A percentile compares a stretch with the other conserved stretches of the same genome.
Conservation (phyloP, 2,113 vertebrate species). For the Macaca mulatta region DNA sequence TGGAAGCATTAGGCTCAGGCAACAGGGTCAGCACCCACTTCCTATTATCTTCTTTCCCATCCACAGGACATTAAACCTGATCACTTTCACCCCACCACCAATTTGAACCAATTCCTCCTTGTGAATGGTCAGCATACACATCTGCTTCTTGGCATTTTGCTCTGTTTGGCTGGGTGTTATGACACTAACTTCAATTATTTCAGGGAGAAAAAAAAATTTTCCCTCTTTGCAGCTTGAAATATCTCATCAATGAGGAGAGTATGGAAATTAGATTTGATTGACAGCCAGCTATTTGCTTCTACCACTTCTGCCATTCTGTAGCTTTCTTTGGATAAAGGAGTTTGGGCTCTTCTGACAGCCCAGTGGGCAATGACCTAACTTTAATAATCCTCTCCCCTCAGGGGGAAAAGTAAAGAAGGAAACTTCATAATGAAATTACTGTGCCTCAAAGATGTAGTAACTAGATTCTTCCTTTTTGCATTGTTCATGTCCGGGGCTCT, state of each 20-base stretch:
- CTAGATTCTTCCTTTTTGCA: conserved; percentile 80
- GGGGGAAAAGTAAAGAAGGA: conserved; percentile 65
- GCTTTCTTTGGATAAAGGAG: conserved; percentile 59
- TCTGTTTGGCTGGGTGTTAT: not conserved
- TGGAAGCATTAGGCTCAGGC: not conserved
- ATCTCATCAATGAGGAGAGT: not conserved
- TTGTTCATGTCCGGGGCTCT: conserved; percentile 80
- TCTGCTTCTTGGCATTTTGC: not conserved
- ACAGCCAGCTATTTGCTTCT: conserved; percentile 15
- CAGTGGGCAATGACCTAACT: conserved; percentile 58
- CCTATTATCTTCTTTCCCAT: not conserved
- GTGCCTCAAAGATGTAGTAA: conserved; percentile 78
- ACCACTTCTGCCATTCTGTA: conserved; percentile 20
- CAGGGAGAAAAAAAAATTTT: not conserved
- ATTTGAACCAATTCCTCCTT: not conserved
- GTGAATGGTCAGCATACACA: not conserved
- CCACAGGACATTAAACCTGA: not conserved
- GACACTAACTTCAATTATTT: not conserved
- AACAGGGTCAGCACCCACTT: not conserved
- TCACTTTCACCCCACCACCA: no score
- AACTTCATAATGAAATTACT: conserved; percentile 70
- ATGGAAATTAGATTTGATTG: conserved; percentile 26
- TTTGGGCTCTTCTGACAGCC: conserved; percentile 67
- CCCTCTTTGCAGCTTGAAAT: conserved; percentile 16
- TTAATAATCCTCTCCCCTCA: conserved; percentile 73